These are phyloP conservation scores for Xiphydria camelus DNA, from an alignment of 2,888 invertebrate species.

Conservation along the genomic window DNA sequence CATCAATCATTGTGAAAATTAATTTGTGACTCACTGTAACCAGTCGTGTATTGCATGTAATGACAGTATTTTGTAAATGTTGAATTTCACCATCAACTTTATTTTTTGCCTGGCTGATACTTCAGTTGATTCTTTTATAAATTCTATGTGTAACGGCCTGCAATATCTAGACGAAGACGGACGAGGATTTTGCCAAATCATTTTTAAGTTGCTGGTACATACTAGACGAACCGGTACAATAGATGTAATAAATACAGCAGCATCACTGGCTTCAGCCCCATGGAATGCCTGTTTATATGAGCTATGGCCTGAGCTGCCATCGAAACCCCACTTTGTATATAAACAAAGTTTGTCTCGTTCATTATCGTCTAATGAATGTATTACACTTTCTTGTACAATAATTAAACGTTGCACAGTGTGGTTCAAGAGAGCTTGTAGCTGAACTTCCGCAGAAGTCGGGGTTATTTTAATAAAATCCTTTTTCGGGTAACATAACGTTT, in stretches of 20 bases:
- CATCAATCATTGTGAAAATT: slow-evolving; percentile 6
- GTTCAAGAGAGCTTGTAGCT: not conserved
- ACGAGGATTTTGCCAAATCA: slow-evolving; percentile 9
- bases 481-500: not conserved
- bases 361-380: not conserved
- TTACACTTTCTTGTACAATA: not conserved
- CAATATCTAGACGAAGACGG: too few relatives aligned
- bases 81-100: slow-evolving; percentile 7
- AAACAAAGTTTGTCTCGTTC: not conserved
- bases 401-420: not conserved
- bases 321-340: not conserved
- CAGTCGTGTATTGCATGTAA: too few relatives aligned
- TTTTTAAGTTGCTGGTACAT: slow-evolving; percentile 4
- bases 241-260: slow-evolving; percentile 9
- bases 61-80: slow-evolving; percentile 8
- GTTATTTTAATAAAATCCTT: not conserved
- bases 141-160: slow-evolving; percentile 10
- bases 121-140: slow-evolving; percentile 16
- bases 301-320: not conserved
- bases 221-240: slow-evolving; percentile 7
- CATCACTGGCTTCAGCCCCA: not conserved
- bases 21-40: too few relatives aligned
- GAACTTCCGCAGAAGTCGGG: not conserved
- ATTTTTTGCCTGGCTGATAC: too few relatives aligned
- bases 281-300: not conserved